Base-by-base conservation (phyloP, 2,888 invertebrate species). In the Xestia c-nigrum region DNA sequence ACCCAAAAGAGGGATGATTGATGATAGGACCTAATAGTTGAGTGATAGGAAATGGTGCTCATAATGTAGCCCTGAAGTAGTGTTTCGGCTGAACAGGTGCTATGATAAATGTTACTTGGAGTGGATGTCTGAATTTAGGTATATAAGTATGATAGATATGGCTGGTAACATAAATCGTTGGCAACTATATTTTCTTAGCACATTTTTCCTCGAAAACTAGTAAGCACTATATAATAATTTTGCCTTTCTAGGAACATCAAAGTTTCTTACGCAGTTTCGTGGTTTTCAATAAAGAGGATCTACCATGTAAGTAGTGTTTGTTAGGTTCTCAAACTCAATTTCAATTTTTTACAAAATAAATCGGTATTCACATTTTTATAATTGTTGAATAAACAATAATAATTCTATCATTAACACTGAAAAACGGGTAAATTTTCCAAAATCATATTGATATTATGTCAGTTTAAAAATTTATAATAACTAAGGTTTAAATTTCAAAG, bases 1-100 rank as follows among this genome's bases (percentile, higher is more conserved):
- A 77, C 80, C 85, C 81, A 72, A 85, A 89, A 85, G 86, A 80
- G 85, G 85, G 86, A 87, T 85, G 88, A 88, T 87, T 91, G 91
- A 91, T 91, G 87, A 79, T 70, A 74, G 78, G 72, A 80, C 78
- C 85, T 85, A 78, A 87, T 82, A 80, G 76, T 57, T 66, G 38
- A 78, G 47, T 67, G 81, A 85, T 84, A 80, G 88, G 85, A 85
- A 89, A 88, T 88, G 59, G 74, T 72, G 76, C 65, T 64, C 72
- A 82, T 75, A 84, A 87, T 76, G 68, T 76, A 74, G 52, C 66
- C 38, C n/a, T 43, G 5, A 71, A 52, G 65, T 72, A 84, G 70
- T 76, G 72, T 76, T 76, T 66, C 43, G 75, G 78, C 78, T 81
- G 78, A 59, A 69, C 55, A 46, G 46, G 52, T 68, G 46, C 3